Evolutionary conservation across 2,888 invertebrate species (phyloP).

Genomic region (Psylliodes chrysocephalus): DNA sequence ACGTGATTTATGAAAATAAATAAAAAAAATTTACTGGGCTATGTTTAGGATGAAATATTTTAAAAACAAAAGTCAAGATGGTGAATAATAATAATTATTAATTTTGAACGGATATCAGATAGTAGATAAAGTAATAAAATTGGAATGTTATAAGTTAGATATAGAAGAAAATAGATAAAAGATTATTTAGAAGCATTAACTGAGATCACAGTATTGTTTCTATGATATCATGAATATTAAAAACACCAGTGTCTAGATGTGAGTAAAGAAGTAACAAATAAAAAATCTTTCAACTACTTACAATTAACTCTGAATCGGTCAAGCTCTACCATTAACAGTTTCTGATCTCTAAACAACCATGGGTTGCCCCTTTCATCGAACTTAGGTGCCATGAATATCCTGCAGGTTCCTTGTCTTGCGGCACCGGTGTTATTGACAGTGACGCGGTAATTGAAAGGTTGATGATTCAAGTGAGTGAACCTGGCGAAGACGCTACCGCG

Average conservation of each 20-base stretch:
- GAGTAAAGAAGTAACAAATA: not conserved
- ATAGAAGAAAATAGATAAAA: no score
- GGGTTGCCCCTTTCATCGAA: conserved; percentile 73
- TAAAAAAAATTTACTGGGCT: no score
- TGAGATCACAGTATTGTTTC: no score
- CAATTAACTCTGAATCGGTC: conserved; percentile 75
- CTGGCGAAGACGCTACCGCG: conserved; percentile 72
- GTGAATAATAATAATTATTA: no score
- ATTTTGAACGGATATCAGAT: no score
- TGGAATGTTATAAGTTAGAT: no score
- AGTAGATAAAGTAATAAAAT: no score
- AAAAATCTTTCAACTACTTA: conserved; percentile 60
- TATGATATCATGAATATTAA: not conserved
- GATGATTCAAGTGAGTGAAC: conserved; percentile 83
- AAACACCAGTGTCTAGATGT: not conserved
- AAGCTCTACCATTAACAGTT: conserved; percentile 75
- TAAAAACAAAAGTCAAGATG: no score
- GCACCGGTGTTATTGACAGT: conserved; percentile 61
- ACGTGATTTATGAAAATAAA: no score
- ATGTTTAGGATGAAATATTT: no score
- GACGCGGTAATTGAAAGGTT: conserved; percentile 73
- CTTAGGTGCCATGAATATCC: conserved; percentile 78
- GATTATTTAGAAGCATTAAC: no score
- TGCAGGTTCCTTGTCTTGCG: conserved; percentile 70
- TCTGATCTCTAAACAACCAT: conserved; percentile 73